Conservation (phyloP, 2,888 invertebrate genomes). For the Ferdinandea cuprea region DNA sequence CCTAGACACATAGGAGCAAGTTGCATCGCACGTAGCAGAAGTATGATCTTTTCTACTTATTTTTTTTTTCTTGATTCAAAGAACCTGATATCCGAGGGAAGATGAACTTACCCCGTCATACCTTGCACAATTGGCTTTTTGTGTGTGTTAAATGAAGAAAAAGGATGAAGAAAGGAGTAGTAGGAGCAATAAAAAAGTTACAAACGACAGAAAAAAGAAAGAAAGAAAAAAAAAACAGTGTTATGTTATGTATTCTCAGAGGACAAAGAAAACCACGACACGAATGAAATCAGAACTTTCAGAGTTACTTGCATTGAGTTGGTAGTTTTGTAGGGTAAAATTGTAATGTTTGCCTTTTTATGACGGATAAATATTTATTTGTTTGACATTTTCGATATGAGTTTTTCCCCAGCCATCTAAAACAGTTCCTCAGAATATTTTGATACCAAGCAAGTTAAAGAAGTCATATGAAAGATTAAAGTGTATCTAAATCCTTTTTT, state of each 20-base stretch:
- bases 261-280: constrained; percentile 1
- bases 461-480: too few species aligned
- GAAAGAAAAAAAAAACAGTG: constrained; percentile 25
- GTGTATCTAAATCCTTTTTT: too few species aligned
- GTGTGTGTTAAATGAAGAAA: background rate
- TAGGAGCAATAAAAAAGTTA: background rate
- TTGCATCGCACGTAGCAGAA: constrained; percentile 24
- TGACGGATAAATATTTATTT: too few species aligned
- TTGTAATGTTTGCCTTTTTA: background rate
- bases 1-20: constrained; percentile 36
- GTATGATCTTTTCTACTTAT: constrained; percentile 6
- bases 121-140: constrained; percentile 41
- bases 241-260: too few species aligned
- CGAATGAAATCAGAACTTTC: constrained; percentile 2
- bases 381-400: too few species aligned
- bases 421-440: too few species aligned
- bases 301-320: background rate
- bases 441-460: too few species aligned
- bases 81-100: constrained; percentile 68
- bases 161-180: constrained; percentile 23
- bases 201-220: constrained; percentile 19
- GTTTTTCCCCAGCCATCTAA: too few species aligned
- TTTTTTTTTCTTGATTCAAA: too few species aligned
- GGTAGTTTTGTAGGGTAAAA: background rate
- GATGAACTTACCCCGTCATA: constrained; percentile 50